Base-by-base conservation (phyloP, 2,797 vertebrate genomes). In the Cetoscarus ocellatus region DNA sequence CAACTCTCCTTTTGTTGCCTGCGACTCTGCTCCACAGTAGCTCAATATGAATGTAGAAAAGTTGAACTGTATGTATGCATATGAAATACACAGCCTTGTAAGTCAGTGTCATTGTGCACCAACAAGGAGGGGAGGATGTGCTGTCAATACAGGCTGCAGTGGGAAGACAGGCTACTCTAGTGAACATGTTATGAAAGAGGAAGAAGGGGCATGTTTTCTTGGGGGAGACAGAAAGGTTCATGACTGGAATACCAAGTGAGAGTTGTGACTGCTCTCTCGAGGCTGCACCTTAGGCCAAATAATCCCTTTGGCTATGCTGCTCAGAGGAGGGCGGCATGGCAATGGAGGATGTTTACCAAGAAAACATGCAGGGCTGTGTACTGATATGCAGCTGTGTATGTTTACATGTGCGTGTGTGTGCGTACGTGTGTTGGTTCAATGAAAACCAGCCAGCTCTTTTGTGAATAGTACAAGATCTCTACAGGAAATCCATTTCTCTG, bases 331-430 rank as follows among this genome's bases (percentile, higher is more conserved):
- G 52, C 54, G 70, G 75, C 73, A 86, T 80, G 85, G 82, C 75
- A 82, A 76, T 80, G 78, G 80, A 63, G 61, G 70, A 72, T 86
- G 84, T 88, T 88, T 77, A 87, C 86, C 88, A 93, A 89, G 88
- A 93, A 93, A 94, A 92, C 92, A 94, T 93, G 90, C 88, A 75
- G 80, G 71, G 65, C 77, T 88, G 58, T 79, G 83, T 79, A 75
- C 79, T 86, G 68, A 80, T 88, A 79, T 83, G 76, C 78, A 90
- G 86, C 80, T 84, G 68, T 84, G 67, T 61, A 70, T 67, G 75
- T 70, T 67, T 35, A 7, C 35, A 11, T 35, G 51, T 53, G 14
- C n/a, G 51, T 53, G 34, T 15, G 51, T 53, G 13, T 35, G 8
- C 35, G 6, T 51, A 11, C 12, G 49, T 35, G 75, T 63, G 75